phyloP scores from a whole-genome alignment of 2,888 invertebrate genomes.

The Deladenus siricidicola region DNA sequence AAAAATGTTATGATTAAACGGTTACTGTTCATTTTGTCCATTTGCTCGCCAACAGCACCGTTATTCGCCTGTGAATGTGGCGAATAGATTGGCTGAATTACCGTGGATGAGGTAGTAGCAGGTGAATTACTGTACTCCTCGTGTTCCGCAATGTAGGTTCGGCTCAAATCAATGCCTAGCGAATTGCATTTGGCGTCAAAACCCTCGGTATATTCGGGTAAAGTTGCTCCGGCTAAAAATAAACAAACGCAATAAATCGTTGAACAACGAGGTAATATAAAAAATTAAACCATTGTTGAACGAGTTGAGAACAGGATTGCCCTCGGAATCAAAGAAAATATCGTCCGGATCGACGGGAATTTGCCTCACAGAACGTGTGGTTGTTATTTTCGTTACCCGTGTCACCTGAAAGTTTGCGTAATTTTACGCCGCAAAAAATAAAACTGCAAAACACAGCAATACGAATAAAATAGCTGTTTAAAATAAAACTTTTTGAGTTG shows the following conservation, averaged over 20 bases:
- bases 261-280: not conserved
- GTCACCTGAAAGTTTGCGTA: slow-evolving; percentile 42
- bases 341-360: slow-evolving; percentile 47
- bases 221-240: no score
- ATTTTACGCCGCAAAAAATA: not conserved
- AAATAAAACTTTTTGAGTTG: slow-evolving; percentile 33
- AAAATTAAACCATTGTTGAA: not conserved
- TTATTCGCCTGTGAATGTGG: no score
- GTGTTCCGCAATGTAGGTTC: slow-evolving; percentile 27
- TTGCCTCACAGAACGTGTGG: slow-evolving; percentile 50
- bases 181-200: slow-evolving; percentile 14
- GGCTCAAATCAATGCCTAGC: slow-evolving; percentile 30
- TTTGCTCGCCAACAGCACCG: no score
- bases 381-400: slow-evolving; percentile 52
- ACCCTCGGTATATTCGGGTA: no score
- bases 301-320: slow-evolving; percentile 29
- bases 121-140: slow-evolving; percentile 26
- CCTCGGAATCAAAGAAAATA: slow-evolving; percentile 48
- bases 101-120: no score
- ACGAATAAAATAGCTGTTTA: not conserved
- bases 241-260: no score
- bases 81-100: no score
- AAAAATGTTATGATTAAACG: no score
- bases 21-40: no score
- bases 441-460: not conserved